Conservation (phyloP, 2,888 invertebrate genomes). For the Eutolmus rufibarbis region DNA sequence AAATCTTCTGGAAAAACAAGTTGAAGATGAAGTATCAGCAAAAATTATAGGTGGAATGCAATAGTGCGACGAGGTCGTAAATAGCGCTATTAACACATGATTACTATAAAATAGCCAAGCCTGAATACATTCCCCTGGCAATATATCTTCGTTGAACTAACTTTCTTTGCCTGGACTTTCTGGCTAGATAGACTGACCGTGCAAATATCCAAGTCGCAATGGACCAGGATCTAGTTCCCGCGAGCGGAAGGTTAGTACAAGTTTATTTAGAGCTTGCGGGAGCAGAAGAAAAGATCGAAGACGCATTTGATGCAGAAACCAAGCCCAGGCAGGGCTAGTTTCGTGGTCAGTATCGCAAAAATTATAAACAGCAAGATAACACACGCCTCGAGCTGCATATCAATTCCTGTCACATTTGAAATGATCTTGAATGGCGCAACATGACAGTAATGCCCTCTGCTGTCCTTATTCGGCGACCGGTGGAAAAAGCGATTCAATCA, state of each 20-base stretch:
- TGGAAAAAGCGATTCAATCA: constrained; percentile 21
- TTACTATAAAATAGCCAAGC: constrained; percentile 5
- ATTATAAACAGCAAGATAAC: constrained; percentile 33
- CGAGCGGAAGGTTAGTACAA: background rate
- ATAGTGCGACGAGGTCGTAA: background rate
- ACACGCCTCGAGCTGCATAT: constrained; percentile 20
- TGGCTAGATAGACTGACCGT: background rate
- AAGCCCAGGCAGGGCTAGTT: background rate
- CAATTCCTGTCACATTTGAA: constrained; percentile 24
- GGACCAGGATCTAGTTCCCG: background rate
- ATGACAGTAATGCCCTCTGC: constrained; percentile 34
- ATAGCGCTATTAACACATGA: constrained; percentile 6
- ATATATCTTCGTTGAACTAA: background rate
- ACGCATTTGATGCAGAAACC: background rate
- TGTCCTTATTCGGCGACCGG: background rate
- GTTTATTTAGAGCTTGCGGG: background rate
- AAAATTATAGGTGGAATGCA: background rate
- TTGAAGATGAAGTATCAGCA: background rate
- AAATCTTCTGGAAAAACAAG: background rate
- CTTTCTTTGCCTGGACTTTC: background rate
- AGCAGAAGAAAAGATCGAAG: background rate
- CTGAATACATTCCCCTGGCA: background rate
- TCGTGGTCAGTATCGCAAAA: background rate
- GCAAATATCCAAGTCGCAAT: background rate
- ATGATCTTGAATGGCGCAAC: constrained; percentile 27